A percentile compares a stretch with the other conserved stretches of the same genome.
Evolutionary conservation across 2,797 vertebrate species (phyloP).

Genomic region (Craterocephalus amniculus): DNA sequence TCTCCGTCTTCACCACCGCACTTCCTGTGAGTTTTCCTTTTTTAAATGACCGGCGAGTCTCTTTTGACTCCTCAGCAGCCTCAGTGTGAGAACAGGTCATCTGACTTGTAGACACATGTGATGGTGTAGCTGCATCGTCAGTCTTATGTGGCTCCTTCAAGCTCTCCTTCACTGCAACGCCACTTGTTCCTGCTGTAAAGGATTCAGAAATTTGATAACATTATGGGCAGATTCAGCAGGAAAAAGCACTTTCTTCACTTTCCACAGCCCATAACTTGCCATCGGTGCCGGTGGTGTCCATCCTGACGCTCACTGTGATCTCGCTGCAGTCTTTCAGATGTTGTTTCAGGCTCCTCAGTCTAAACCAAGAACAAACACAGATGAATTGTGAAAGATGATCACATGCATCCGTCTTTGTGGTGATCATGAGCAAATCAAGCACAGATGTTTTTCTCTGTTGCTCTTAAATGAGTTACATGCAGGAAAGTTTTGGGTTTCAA

Average conservation of each 20-base stretch:
- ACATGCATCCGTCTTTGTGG: neutral
- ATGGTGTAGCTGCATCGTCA: neutral
- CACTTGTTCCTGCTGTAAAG: neutral
- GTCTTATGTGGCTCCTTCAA: neutral
- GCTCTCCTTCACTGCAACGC: neutral
- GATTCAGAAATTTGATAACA: neutral
- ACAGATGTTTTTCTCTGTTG: no score
- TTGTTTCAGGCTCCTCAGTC: neutral
- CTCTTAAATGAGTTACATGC: no score
- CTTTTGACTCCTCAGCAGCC: slow-evolving; percentile 21
- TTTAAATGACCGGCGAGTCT: neutral
- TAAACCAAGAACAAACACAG: neutral
- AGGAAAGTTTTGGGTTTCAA: no score
- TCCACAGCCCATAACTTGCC: neutral
- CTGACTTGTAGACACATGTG: neutral
- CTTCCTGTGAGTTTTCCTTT: neutral
- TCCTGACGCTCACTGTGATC: neutral
- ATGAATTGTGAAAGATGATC: neutral
- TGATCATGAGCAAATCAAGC: no score
- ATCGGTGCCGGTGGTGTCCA: neutral
- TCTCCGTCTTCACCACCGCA: slow-evolving; percentile 19
- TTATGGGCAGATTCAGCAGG: neutral
- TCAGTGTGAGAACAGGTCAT: neutral
- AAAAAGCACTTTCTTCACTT: neutral
- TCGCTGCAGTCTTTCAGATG: neutral